phyloP scores from a whole-genome alignment of 1,140 invertebrate genomes.

The Sinonovacula constricta region DNA sequence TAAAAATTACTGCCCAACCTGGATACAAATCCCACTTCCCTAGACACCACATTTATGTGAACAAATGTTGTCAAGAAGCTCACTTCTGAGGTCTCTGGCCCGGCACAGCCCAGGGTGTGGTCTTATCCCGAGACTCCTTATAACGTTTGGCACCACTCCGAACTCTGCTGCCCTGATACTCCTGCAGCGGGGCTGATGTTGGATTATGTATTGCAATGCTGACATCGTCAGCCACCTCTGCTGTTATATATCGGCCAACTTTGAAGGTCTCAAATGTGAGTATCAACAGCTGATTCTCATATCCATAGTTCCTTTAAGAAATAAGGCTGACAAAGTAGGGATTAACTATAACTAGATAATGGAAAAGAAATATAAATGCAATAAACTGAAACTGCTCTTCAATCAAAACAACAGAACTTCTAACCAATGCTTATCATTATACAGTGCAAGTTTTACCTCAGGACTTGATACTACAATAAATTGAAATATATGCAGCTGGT shows the following conservation, averaged over 20 bases:
- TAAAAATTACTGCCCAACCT: background rate
- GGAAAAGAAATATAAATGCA: no score
- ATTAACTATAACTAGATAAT: no score
- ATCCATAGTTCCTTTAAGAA: slow-evolving; percentile 18
- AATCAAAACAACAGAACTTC: no score
- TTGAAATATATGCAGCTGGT: no score
- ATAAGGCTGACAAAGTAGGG: no score
- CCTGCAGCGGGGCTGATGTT: background rate
- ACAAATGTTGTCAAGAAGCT: no score
- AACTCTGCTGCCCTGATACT: slow-evolving; percentile 5
- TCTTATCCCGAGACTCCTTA: slow-evolving; percentile 18
- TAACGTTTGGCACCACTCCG: slow-evolving; percentile 33
- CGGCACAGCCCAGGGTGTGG: slow-evolving; percentile 31
- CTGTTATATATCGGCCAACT: slow-evolving; percentile 39
- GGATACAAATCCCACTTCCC: background rate
- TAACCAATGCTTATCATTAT: no score
- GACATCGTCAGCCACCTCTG: slow-evolving; percentile 14
- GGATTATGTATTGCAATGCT: no score
- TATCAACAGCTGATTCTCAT: slow-evolving; percentile 37
- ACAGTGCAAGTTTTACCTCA: no score
- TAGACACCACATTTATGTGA: background rate
- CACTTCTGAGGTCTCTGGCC: slow-evolving; percentile 43
- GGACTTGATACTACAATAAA: no score
- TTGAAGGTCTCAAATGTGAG: slow-evolving; percentile 43
- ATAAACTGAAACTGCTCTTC: no score